Evolutionary conservation across 2,113 vertebrate species (phyloP), one percentile per base, ranked within the genome.

Genomic region (Calyptomena viridis): DNA sequence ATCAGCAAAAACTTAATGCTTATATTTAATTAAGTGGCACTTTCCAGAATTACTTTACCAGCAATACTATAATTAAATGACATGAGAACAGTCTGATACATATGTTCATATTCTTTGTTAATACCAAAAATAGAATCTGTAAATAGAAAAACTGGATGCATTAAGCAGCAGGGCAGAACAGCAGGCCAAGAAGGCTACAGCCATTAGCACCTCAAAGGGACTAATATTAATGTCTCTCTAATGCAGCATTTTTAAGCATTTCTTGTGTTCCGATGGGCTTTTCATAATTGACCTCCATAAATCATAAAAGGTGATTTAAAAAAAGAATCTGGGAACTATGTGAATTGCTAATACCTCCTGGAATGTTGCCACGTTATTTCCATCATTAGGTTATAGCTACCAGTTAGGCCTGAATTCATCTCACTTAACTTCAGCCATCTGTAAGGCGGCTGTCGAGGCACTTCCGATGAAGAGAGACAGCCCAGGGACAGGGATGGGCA

Each of bases 11-110:
- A 78, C 39, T 77, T 94, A 87, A 79, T 69, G 80, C 90, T 87
- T 89, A 75, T 52, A 89, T 95, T 95, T 97, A 90, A 96, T 95
- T 95, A 96, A 97, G 90, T 84, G 83, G 83, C 93, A 94, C 90
- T 97, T 95, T 95, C 60, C 78, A 95, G 91, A 97, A 89, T 83
- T 84, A 83, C 86, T 89, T 83, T 80, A 39, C 60, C 40, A 39
- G 91, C 89, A 46, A 21, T 73, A 64, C 35, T 42, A 53, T 94
- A 92, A 89, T 93, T 76, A 84, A 90, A 50, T 78, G 82, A 72
- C 3, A 9, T 56, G 59, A 82, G 76, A 94, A 72, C 68, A 89
- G 79, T 64, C 69, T 85, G 84, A 93, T 93, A 74, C 35, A 80
- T 89, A 64, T 20, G 67, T 66, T 92, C 93, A 35, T 88, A 85